A percentile compares a stretch with the other conserved stretches of the same genome.
Evolutionary conservation across 2,113 vertebrate species (phyloP).

Genomic region (Calyptomena viridis): DNA sequence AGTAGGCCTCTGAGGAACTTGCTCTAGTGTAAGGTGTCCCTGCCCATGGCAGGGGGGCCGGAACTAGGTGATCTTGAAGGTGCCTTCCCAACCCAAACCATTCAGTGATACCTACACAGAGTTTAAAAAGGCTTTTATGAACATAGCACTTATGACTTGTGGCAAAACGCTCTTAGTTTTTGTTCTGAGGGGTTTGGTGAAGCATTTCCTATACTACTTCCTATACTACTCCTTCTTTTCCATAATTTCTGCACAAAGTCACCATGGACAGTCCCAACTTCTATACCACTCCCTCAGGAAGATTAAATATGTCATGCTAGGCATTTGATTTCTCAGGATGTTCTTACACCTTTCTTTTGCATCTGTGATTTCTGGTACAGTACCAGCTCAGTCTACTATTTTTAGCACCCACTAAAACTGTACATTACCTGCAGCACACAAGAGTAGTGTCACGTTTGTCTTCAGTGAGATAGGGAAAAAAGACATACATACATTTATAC

Average conservation of each 20-base stretch:
- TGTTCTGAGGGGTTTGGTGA: neutral
- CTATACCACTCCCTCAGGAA: neutral
- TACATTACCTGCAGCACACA: neutral
- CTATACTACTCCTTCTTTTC: neutral
- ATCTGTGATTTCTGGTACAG: neutral
- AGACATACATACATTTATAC: slow-evolving; percentile 63
- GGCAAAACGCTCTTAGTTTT: neutral
- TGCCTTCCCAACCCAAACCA: neutral
- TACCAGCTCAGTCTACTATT: neutral
- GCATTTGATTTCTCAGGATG: neutral
- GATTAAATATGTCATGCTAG: neutral
- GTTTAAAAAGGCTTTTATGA: neutral
- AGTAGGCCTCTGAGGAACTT: neutral
- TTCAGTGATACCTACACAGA: neutral
- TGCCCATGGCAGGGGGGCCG: neutral
- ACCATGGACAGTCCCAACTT: neutral
- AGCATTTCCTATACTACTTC: neutral
- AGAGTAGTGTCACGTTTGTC: neutral
- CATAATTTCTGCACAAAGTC: neutral
- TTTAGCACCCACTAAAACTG: neutral
- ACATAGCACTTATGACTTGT: accelerated
- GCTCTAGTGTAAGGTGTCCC: neutral
- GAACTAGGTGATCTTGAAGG: neutral
- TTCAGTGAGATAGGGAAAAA: slow-evolving; percentile 38
- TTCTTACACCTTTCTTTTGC: neutral